Evolutionary conservation across 2,888 invertebrate genomes (phyloP).

Genomic region (Lycaena phlaeas): DNA sequence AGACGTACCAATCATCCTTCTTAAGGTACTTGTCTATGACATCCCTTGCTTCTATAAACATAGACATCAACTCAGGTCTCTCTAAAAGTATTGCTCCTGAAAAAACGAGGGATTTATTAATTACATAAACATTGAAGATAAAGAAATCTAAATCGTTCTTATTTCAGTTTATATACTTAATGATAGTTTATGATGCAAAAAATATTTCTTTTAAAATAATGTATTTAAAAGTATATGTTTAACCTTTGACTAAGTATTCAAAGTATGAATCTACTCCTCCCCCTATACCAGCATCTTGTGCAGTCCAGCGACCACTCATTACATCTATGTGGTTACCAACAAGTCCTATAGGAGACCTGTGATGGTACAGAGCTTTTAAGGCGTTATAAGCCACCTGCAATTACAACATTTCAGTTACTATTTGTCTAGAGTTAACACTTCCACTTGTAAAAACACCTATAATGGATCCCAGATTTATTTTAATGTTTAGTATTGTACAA

Average conservation of each 20-base stretch:
- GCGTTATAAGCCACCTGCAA: slow-evolving; percentile 90
- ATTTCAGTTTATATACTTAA: no score
- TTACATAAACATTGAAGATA: no score
- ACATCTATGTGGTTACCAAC: slow-evolving; percentile 98
- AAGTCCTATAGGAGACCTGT: slow-evolving; percentile 88
- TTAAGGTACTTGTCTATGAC: slow-evolving; percentile 90
- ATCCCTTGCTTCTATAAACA: slow-evolving; percentile 86
- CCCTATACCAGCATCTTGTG: slow-evolving; percentile 97
- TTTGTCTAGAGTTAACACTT: no score
- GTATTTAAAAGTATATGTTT: not conserved
- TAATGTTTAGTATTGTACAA: no score
- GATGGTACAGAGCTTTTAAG: slow-evolving; percentile 88
- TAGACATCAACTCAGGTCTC: slow-evolving; percentile 90
- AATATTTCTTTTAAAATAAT: not conserved
- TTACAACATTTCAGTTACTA: slow-evolving; percentile 8
- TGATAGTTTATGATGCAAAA: not conserved
- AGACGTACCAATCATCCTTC: slow-evolving; percentile 98
- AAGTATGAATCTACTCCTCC: slow-evolving; percentile 98
- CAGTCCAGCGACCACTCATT: slow-evolving; percentile 95
- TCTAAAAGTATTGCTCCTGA: slow-evolving; percentile 87
- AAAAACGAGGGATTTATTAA: no score
- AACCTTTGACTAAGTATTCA: slow-evolving; percentile 96
- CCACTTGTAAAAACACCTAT: no score
- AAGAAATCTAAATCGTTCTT: no score
- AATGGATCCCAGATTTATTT: no score